Percentiles rank a stretch among this genome's conserved stretches.
Evolutionary conservation across 1,140 invertebrate species (phyloP).

Genomic region (Cepaea nemoralis): DNA sequence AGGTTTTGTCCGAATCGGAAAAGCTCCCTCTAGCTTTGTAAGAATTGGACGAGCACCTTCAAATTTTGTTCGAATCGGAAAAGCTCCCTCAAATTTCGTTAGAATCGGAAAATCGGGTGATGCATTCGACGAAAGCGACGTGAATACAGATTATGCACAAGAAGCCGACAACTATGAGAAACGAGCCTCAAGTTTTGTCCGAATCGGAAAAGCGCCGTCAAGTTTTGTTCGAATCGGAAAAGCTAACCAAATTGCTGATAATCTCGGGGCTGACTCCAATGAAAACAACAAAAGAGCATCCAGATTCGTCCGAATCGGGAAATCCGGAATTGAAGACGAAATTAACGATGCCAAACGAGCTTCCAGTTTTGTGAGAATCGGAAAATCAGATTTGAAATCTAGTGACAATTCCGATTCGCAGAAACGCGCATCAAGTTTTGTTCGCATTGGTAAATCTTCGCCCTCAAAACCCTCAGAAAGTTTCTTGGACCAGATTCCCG

Average conservation of each 20-base stretch:
- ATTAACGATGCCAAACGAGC: conserved; percentile 3
- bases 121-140: no score
- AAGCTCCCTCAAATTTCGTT: conserved; percentile 16
- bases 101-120: conserved; percentile 33
- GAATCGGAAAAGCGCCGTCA: conserved; percentile 29
- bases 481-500: neutral
- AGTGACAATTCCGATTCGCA: neutral
- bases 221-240: conserved; percentile 46
- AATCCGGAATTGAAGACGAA: neutral
- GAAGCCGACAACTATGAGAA: conserved; percentile 12
- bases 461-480: neutral
- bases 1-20: neutral
- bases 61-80: conserved; percentile 27
- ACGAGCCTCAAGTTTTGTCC: conserved; percentile 1
- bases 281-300: conserved; percentile 8
- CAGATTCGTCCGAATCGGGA: conserved; percentile 46
- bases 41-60: conserved; percentile 17
- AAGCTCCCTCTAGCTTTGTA: conserved; percentile 1
- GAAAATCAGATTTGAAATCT: neutral
- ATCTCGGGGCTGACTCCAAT: conserved; percentile 1
- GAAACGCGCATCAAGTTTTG: conserved; percentile 40
- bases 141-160: neutral
- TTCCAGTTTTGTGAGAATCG: conserved; percentile 41
- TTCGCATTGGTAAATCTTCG: conserved; percentile 24
- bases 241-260: conserved; percentile 3